Conservation (phyloP, 2,797 vertebrate species). For the Sebastiscus albofasciatus region DNA sequence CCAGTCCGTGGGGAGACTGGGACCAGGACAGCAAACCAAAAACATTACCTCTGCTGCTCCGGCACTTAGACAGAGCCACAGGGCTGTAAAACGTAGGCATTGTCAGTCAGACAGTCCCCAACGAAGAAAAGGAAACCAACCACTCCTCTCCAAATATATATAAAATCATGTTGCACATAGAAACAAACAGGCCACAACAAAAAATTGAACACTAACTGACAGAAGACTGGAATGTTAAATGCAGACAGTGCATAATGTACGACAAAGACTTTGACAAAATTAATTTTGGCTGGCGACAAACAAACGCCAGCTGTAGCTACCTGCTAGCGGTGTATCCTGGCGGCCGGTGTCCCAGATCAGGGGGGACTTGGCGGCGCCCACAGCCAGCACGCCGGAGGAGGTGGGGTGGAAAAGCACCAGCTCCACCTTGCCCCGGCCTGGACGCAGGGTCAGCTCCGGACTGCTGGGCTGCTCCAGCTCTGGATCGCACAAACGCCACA, state of each 20-base stretch:
- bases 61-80: slow-evolving; percentile 80
- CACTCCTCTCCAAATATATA: slow-evolving; percentile 31
- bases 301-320: slow-evolving; percentile 70
- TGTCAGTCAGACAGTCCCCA: slow-evolving; percentile 70
- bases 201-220: slow-evolving; percentile 63
- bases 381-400: slow-evolving; percentile 84
- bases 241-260: slow-evolving; percentile 41
- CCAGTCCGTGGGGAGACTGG: slow-evolving; percentile 61
- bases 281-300: background rate
- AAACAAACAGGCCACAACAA: slow-evolving; percentile 53
- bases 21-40: slow-evolving; percentile 66
- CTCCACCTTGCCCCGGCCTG: slow-evolving; percentile 77
- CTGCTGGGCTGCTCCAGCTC: slow-evolving; percentile 70
- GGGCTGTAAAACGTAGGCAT: slow-evolving; percentile 80
- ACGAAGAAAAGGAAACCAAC: slow-evolving; percentile 50
- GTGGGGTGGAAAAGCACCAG: slow-evolving; percentile 91
- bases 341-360: slow-evolving; percentile 88
- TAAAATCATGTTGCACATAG: slow-evolving; percentile 42
- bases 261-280: slow-evolving; percentile 31
- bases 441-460: slow-evolving; percentile 80
- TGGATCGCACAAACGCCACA: slow-evolving; percentile 85
- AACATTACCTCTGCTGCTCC: slow-evolving; percentile 83
- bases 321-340: slow-evolving; percentile 83
- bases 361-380: slow-evolving; percentile 62
- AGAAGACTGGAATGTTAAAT: slow-evolving; percentile 57